Percentiles rank a stretch among this genome's conserved stretches.
phyloP scores from a whole-genome alignment of 1,140 invertebrate species.

The Phenacoccus solenopsis region DNA sequence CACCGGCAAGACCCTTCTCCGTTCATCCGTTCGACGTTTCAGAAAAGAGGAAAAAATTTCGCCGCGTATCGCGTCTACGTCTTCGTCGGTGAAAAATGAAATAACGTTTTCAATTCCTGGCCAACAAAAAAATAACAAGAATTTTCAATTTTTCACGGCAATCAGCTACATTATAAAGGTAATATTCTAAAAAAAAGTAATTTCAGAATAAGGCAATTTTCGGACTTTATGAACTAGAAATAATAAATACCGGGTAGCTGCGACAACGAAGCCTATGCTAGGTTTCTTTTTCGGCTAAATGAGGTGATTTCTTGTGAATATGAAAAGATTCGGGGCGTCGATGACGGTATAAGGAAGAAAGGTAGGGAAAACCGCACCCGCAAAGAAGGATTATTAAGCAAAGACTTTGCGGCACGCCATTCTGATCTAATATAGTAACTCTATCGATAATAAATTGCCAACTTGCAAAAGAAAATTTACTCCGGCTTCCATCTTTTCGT shows the following conservation, averaged over 20 bases:
- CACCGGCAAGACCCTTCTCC: too few relatives aligned
- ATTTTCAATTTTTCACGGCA: slow-evolving; percentile 2
- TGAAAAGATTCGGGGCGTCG: neutral
- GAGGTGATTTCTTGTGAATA: neutral
- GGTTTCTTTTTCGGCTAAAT: neutral
- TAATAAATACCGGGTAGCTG: neutral
- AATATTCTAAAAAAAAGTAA: neutral
- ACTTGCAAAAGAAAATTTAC: neutral
- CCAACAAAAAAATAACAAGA: slow-evolving; percentile 2
- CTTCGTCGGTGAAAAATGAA: neutral
- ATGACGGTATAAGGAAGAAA: neutral
- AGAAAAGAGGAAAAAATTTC: too few relatives aligned
- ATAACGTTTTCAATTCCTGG: neutral
- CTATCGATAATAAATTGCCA: neutral
- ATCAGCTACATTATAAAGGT: neutral
- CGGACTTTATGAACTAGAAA: neutral
- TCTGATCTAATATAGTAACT: neutral
- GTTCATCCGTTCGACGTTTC: too few relatives aligned
- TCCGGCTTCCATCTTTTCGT: neutral
- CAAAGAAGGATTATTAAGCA: neutral
- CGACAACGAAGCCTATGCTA: neutral
- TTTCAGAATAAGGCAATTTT: slow-evolving; percentile 2
- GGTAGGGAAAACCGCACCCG: neutral
- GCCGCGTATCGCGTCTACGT: too few relatives aligned
- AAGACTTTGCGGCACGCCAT: too few relatives aligned